Evolutionary conservation across 2,888 invertebrate species (phyloP).

Genomic region (Acleris laterana): DNA sequence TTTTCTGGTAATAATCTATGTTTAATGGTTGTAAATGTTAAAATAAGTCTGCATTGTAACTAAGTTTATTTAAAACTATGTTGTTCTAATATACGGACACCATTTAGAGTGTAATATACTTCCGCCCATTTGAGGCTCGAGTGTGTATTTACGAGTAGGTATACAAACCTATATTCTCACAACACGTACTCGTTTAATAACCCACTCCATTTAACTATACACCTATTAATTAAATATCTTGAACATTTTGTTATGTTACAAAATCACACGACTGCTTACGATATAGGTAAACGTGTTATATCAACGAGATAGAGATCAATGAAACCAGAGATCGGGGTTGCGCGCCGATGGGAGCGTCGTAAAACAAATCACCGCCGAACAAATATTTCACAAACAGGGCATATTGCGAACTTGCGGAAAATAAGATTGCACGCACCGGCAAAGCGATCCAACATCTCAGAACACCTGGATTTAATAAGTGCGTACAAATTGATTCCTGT

Average conservation of each 20-base stretch:
- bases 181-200: neutral
- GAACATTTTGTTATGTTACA: neutral
- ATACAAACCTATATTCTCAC: too few relatives aligned
- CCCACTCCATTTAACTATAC: neutral
- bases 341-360: constrained; percentile 46
- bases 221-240: too few relatives aligned
- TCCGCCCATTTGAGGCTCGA: too few relatives aligned
- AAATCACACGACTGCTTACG: constrained; percentile 22
- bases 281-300: constrained; percentile 29
- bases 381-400: constrained; percentile 48
- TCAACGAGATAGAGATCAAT: constrained; percentile 28
- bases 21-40: too few relatives aligned
- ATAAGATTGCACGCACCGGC: constrained; percentile 44
- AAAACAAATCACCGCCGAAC: constrained; percentile 57
- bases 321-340: constrained; percentile 38
- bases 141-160: too few relatives aligned
- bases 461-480: constrained; percentile 29
- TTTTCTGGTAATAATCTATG: too few relatives aligned
- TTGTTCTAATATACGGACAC: too few relatives aligned
- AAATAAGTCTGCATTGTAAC: too few relatives aligned
- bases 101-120: too few relatives aligned
- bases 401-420: constrained; percentile 52
- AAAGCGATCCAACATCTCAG: constrained; percentile 19
- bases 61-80: too few relatives aligned
- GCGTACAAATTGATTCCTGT: neutral